Percentiles rank a stretch among this genome's conserved stretches.
Conservation (phyloP, 2,113 vertebrate genomes). For the Leucopsar rothschildi region DNA sequence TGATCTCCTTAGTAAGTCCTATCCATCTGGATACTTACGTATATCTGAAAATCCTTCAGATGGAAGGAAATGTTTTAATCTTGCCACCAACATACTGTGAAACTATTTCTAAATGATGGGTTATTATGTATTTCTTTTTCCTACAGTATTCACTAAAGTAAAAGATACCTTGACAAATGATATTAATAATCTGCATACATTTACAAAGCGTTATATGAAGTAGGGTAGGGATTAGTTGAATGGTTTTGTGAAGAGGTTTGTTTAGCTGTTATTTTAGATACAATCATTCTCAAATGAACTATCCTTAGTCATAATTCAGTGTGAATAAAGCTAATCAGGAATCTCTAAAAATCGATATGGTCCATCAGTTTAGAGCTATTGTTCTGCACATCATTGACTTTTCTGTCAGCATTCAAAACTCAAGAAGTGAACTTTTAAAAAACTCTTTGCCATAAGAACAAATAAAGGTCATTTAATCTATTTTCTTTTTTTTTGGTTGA, state of each 20-base stretch:
- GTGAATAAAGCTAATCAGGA: neutral
- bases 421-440: neutral
- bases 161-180: neutral
- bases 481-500: neutral
- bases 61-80: neutral
- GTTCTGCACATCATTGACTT: neutral
- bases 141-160: neutral
- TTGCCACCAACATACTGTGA: slow-evolving; percentile 4
- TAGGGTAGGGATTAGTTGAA: neutral
- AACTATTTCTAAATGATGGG: neutral
- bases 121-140: neutral
- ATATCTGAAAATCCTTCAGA: neutral
- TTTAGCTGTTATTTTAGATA: neutral
- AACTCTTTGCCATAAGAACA: neutral
- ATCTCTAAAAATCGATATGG: neutral
- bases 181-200: neutral
- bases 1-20: neutral
- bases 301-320: neutral
- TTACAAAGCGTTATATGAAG: neutral
- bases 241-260: neutral
- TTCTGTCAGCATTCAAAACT: neutral
- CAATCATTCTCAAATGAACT: neutral
- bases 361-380: neutral
- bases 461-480: neutral
- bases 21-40: neutral